phyloP scores from a whole-genome alignment of 2,888 invertebrate species.

The Antitype chi region DNA sequence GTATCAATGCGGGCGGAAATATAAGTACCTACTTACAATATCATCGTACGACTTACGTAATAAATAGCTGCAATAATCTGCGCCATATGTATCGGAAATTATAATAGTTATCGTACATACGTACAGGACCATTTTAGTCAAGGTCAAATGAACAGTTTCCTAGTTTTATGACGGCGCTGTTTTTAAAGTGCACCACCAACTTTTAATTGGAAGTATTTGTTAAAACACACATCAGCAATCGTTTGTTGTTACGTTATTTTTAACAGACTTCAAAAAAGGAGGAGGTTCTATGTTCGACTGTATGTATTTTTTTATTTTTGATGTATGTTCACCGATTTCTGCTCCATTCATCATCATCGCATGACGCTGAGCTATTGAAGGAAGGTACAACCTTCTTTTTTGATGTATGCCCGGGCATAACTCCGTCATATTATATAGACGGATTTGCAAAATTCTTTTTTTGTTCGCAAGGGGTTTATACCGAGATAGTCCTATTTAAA shows the following conservation, averaged over 20 bases:
- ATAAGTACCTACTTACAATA: constrained; percentile 30
- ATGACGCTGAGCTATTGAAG: no score
- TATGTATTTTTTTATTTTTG: no score
- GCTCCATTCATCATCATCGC: no score
- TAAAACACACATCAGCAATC: not conserved
- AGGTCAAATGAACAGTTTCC: constrained; percentile 46
- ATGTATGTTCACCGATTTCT: no score
- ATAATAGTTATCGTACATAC: constrained; percentile 17
- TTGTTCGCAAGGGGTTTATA: no score
- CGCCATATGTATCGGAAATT: constrained; percentile 11
- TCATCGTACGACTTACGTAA: constrained; percentile 37
- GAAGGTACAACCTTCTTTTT: no score
- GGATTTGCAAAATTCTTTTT: no score
- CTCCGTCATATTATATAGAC: no score
- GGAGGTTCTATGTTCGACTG: no score
- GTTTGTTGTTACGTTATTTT: constrained; percentile 8
- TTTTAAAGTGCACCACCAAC: constrained; percentile 19
- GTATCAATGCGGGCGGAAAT: constrained; percentile 42
- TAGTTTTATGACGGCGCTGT: constrained; percentile 28
- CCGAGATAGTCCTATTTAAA: no score
- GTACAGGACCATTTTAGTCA: constrained; percentile 32
- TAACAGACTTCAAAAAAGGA: no score
- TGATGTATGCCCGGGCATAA: no score
- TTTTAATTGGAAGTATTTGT: constrained; percentile 20
- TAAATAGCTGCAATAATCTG: constrained; percentile 42